Evolutionary conservation across 2,797 vertebrate species (phyloP).

Genomic region (Ceyx erithaca): DNA sequence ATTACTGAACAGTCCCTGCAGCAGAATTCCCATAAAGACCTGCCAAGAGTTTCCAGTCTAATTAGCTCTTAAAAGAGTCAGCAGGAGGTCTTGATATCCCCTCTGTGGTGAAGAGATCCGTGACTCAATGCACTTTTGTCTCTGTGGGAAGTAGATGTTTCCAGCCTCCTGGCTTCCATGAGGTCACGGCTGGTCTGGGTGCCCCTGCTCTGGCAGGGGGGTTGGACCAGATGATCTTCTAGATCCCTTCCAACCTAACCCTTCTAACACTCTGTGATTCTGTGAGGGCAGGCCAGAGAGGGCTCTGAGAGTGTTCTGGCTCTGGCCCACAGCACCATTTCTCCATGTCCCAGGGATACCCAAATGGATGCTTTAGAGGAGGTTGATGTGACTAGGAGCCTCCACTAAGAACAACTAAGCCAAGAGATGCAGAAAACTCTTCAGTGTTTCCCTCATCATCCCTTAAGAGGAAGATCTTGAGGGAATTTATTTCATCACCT

Average conservation of each 20-base stretch:
- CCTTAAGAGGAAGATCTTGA: not conserved
- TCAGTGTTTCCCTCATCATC: not conserved
- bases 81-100: not conserved
- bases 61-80: conserved; percentile 26
- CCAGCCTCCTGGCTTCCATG: not conserved
- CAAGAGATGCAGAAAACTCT: not conserved
- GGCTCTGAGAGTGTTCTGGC: not conserved
- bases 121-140: not conserved
- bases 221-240: no score
- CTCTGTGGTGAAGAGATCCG: not conserved
- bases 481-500: not conserved
- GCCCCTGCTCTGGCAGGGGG: no score
- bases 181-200: no score
- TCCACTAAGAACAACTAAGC: not conserved
- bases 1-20: conserved; percentile 21
- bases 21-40: conserved; percentile 17
- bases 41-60: conserved; percentile 40
- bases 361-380: not conserved
- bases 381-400: not conserved
- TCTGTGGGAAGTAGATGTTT: not conserved
- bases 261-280: no score
- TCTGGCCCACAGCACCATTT: not conserved
- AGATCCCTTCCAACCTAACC: no score
- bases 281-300: not conserved
- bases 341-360: not conserved